A percentile compares a stretch with the other conserved stretches of the same genome.
phyloP scores from a whole-genome alignment of 2,797 vertebrate genomes.

The Sebastes dallii region DNA sequence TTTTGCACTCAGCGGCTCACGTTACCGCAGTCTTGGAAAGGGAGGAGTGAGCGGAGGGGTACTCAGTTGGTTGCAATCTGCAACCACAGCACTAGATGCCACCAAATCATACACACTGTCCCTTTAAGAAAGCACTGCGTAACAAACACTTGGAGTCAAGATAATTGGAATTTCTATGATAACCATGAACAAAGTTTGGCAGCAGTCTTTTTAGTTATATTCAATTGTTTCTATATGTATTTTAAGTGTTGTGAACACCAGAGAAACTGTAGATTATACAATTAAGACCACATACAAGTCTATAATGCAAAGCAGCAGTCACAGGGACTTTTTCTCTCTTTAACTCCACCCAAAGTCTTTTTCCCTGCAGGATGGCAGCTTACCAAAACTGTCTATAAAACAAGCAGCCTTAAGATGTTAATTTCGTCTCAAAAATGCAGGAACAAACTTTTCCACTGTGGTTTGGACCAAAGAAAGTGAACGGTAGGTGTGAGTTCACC shows the following conservation, averaged over 20 bases:
- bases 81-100: no score
- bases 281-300: not conserved
- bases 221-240: not conserved
- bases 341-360: not conserved
- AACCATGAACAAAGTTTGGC: not conserved
- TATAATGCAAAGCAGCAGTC: not conserved
- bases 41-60: no score
- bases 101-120: rapidly evolving
- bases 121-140: not conserved
- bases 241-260: not conserved
- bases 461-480: not conserved
- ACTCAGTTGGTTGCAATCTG: no score
- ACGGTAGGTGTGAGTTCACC: not conserved
- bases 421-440: not conserved
- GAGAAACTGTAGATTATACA: not conserved
- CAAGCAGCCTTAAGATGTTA: not conserved
- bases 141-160: not conserved
- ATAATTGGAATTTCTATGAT: not conserved
- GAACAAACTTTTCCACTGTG: conserved; percentile 13
- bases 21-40: no score
- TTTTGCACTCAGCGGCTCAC: no score
- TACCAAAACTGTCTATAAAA: not conserved
- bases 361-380: not conserved
- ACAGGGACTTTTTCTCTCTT: not conserved
- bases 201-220: not conserved